Conservation (phyloP, 1,140 invertebrate genomes). For the Cydia splendana region DNA sequence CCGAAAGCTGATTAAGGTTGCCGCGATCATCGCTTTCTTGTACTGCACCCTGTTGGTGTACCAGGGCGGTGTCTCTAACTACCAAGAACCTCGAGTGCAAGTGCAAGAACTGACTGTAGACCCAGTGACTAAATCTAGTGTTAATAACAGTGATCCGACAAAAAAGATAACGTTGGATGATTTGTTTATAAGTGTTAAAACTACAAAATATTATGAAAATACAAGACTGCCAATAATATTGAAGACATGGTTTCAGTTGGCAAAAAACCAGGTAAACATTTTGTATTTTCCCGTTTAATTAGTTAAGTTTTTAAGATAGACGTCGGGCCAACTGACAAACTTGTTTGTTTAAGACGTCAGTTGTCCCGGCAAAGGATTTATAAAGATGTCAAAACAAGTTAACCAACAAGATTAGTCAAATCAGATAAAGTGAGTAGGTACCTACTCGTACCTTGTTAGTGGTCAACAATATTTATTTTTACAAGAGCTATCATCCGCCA, state of each 20-base stretch:
- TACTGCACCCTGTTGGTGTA: constrained; percentile 85
- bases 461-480: constrained; percentile 31
- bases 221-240: constrained; percentile 92
- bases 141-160: constrained; percentile 81
- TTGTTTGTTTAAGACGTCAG: constrained; percentile 17
- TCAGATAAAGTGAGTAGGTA: constrained; percentile 20
- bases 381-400: constrained; percentile 26
- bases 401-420: constrained; percentile 30
- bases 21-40: constrained; percentile 71
- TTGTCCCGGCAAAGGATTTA: not conserved
- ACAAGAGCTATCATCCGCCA: constrained; percentile 23
- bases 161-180: constrained; percentile 88
- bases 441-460: constrained; percentile 21
- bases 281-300: not conserved
- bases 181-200: constrained; percentile 97
- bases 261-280: constrained; percentile 90
- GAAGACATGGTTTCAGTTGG: constrained; percentile 95
- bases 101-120: constrained; percentile 66
- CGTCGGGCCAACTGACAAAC: not conserved
- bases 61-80: constrained; percentile 79
- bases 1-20: constrained; percentile 70
- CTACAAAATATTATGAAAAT: constrained; percentile 92
- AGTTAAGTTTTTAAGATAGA: not conserved
- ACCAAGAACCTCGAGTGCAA: constrained; percentile 78
- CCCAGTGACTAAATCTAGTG: constrained; percentile 63